Evolutionary conservation across 1,140 invertebrate genomes (phyloP), one percentile per base, ranked within the genome.

Genomic region (Eupristina koningsbergeri): DNA sequence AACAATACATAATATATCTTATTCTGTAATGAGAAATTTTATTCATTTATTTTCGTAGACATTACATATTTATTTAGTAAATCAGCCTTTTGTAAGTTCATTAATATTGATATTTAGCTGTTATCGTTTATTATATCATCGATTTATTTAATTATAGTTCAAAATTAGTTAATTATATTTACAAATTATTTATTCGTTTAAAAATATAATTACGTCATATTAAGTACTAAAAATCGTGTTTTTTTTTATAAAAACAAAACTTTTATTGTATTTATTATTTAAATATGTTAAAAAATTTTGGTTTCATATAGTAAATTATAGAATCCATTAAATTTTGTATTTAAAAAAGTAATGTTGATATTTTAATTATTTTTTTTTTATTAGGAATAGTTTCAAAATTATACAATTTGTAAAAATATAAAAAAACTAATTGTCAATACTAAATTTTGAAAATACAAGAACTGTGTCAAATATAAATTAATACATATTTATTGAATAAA

Each of bases 1-100:
- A 63, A 81, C 39, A 82, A 67, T 50, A 64, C 8, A 31, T 34
- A 82, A 50, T 36, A 64, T 31, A 58, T 58, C 34, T 80, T 80
- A 71, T 29, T 13, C 0, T 5, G 58, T 17, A 39, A 73, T 80
- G 41, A 36, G 34, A 39, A 63, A n/a, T 29, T 80, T 58, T 26
- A 71, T 58, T 58, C 9, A 47, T 45, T 11, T n/a, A 0, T 45
- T 15, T 79, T 77, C 17, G 45, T 13, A 47, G 17, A 2, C 41
- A 34, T 31, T 50, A 58, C 11, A 53, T 63, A 22, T 74, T 74
- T n/a, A 74, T 74, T 58, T n/a, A 53, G 79, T 80, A n/a, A 80
- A 58, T 81, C 67, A 58, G 47, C 64, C 67, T 71, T 71, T 80
- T 31, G 45, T 26, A 71, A 63, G 9, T 19, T 6, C 5, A 61